Base-by-base conservation (phyloP, 2,888 invertebrate species). In the Adelognathus sp. region DNA sequence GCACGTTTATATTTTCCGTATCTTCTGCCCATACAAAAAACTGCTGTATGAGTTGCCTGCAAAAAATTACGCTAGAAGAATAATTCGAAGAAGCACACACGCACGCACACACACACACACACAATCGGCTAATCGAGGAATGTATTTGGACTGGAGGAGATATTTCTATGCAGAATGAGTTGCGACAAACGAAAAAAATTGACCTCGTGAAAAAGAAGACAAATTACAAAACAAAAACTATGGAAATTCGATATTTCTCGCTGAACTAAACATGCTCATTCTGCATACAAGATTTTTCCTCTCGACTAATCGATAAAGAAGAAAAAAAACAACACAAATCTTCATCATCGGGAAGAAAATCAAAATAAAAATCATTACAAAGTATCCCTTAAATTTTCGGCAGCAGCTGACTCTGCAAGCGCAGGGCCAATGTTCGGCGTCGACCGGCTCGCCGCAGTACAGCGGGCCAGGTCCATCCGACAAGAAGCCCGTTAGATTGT, bases 401-500 rank as follows among this genome's bases (percentile, higher is more conserved):
- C 18, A 11, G 24, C 14, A 41, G 56, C 36, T 69, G 36, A 64
- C 56, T 27, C 21, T 46, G 24, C 78, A 74, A 52, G 31, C 41
- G 0, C 70, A 64, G 52, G 74, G 50, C n/a, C 74, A 74, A 16
- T 71, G 64, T 5, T 29, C 73, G 21, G 31, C 33, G 0, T 24
- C 64, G 21, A 70, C 81, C 16, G 81, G 79, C 27, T 31, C 81
- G 11, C 73, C 75, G 16, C 63, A 67, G 33, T 77, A 64, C 61
- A 72, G 6, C 71, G 71, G 79, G 7, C 61, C 74, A 36, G 80
- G 70, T 24, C 44, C 66, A 52, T 24, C 69, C 46, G 85, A 86
- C 39, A 86, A 80, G 21, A 87, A 86, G 70, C 56, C 82, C 36
- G 24, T 71, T 29, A 81, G 83, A 66, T 70, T 81, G 3, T 78